Evolutionary conservation across 2,113 vertebrate genomes (phyloP).

Genomic region (Phylloscopus whistleri): DNA sequence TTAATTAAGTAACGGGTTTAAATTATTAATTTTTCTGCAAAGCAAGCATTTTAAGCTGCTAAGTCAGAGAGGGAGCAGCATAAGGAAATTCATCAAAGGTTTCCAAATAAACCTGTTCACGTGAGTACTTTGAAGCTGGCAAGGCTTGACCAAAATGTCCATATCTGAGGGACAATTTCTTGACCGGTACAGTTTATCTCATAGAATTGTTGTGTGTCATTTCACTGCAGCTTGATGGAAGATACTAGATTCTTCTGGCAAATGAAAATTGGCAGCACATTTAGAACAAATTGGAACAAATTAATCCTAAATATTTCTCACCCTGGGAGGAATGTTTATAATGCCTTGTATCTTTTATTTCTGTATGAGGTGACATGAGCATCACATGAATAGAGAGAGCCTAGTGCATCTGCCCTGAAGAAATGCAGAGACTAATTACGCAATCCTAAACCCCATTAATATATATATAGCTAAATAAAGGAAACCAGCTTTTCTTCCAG

Average conservation of each 20-base stretch:
- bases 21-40: not conserved
- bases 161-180: not conserved
- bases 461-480: conserved; percentile 4
- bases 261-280: not conserved
- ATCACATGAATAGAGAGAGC: not conserved
- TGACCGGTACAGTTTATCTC: not conserved
- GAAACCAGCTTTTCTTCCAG: conserved; percentile 23
- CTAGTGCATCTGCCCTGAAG: not conserved
- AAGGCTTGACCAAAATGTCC: not conserved
- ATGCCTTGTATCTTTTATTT: not conserved
- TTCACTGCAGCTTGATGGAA: not conserved
- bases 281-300: not conserved
- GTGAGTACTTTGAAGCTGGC: not conserved
- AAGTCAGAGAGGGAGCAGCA: not conserved
- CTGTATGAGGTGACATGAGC: not conserved
- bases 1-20: not conserved
- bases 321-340: not conserved
- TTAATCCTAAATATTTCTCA: conserved; percentile 16
- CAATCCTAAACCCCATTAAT: not conserved
- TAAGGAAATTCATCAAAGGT: not conserved
- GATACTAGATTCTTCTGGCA: not conserved
- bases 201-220: not conserved
- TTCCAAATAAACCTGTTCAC: not conserved
- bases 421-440: not conserved
- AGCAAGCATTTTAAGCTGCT: not conserved